Conservation (phyloP, 2,113 vertebrate genomes). For the Hirundichthys speculiger region DNA sequence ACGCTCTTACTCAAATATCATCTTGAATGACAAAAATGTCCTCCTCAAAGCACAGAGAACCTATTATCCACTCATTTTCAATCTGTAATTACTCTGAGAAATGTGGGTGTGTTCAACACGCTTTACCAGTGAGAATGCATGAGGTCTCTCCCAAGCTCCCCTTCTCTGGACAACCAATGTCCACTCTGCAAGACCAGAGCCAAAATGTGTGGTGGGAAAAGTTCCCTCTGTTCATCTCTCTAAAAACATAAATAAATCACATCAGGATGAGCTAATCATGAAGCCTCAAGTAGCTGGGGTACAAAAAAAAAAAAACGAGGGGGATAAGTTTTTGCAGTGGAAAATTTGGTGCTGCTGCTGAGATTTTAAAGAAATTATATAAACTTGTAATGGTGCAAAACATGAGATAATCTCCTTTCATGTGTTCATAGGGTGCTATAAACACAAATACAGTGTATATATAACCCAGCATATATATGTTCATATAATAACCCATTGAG, state of each 20-base stretch:
- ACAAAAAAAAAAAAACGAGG: constrained; percentile 8
- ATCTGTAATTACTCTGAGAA: constrained; percentile 72
- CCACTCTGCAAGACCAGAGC: constrained; percentile 66
- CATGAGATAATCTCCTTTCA: constrained; percentile 41
- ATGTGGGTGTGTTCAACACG: constrained; percentile 67
- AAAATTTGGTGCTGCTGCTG: constrained; percentile 61
- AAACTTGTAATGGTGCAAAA: constrained; percentile 54
- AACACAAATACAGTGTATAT: constrained; percentile 1
- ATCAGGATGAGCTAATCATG: constrained; percentile 77
- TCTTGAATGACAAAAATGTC: constrained; percentile 59
- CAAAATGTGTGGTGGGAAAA: constrained; percentile 81
- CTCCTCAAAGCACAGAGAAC: constrained; percentile 48
- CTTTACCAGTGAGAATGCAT: constrained; percentile 68
- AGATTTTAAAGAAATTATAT: constrained; percentile 48
- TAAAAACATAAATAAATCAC: constrained; percentile 83
- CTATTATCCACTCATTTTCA: constrained; percentile 63
- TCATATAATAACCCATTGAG: constrained; percentile 50
- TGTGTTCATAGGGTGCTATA: constrained; percentile 47
- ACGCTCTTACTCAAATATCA: constrained; percentile 39
- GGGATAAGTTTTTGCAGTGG: constrained; percentile 45
- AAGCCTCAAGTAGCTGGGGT: constrained; percentile 68
- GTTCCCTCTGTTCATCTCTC: constrained; percentile 72
- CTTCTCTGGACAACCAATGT: constrained; percentile 58
- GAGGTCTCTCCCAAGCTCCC: constrained; percentile 56
- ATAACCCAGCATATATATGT: constrained; percentile 15